Conservation (phyloP, 2,797 vertebrate genomes). For the Gorsachius magnificus region DNA sequence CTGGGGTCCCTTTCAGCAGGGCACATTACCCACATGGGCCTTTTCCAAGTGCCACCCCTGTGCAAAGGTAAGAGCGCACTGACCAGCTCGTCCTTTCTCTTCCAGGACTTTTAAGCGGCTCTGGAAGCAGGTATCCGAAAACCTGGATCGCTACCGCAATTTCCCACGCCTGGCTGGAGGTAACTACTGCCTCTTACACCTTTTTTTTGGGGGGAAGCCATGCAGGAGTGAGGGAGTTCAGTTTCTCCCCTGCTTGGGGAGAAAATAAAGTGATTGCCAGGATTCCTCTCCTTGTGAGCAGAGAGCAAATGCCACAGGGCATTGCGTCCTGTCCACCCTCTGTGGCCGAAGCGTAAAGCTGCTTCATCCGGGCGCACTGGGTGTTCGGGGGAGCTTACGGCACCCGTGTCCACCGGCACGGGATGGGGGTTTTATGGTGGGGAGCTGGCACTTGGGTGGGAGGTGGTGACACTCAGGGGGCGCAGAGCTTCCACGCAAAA, state of each 20-base stretch:
- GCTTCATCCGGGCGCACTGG: rapidly evolving
- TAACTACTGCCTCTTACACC: constrained; percentile 29
- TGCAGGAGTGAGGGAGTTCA: rapidly evolving
- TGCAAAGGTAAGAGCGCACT: background rate
- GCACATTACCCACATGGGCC: rapidly evolving
- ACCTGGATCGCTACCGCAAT: constrained; percentile 88
- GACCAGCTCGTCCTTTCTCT: background rate
- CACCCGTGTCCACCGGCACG: rapidly evolving
- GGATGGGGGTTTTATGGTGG: background rate
- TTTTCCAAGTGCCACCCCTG: background rate
- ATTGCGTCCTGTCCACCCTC: rapidly evolving
- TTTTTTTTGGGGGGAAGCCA: rapidly evolving
- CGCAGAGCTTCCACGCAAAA: rapidly evolving
- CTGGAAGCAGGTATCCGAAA: constrained; percentile 93
- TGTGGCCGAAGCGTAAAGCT: background rate
- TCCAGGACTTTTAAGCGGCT: constrained; percentile 92
- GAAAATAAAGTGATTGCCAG: background rate
- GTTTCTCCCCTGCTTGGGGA: background rate
- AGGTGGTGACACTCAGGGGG: rapidly evolving
- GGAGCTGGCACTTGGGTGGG: background rate
- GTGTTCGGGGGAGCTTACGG: rapidly evolving
- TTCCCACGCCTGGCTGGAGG: constrained; percentile 94
- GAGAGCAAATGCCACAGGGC: background rate
- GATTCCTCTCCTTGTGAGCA: background rate
- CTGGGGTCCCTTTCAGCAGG: background rate